phyloP scores from a whole-genome alignment of 1,140 invertebrate species.

The Drosophila erecta region DNA sequence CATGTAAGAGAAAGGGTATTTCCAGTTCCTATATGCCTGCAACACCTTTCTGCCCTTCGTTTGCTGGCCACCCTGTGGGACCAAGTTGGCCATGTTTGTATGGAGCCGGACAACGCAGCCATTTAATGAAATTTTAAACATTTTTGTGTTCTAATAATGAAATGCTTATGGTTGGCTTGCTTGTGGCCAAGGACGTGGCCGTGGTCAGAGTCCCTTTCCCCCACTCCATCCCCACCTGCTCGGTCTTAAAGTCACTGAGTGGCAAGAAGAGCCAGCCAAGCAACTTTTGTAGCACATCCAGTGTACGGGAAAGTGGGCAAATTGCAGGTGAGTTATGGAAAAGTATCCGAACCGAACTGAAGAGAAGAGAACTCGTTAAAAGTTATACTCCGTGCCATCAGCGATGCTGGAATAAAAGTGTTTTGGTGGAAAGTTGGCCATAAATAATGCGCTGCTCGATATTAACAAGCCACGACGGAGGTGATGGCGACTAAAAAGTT shows the following conservation, averaged over 20 bases:
- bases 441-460: conserved; percentile 78
- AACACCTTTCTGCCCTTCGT: background rate
- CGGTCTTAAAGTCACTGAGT: conserved; percentile 33
- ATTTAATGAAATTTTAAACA: conserved; percentile 81
- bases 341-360: conserved; percentile 22
- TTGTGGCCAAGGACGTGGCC: conserved; percentile 17
- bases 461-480: conserved; percentile 64
- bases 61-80: conserved; percentile 14
- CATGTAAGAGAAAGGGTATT: background rate
- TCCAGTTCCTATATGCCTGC: background rate
- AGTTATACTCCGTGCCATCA: conserved; percentile 41
- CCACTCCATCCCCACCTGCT: background rate
- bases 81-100: conserved; percentile 35
- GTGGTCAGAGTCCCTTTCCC: background rate
- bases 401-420: conserved; percentile 48
- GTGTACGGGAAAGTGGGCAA: conserved; percentile 16
- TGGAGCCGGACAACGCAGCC: conserved; percentile 49
- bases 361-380: conserved; percentile 76
- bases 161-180: conserved; percentile 62
- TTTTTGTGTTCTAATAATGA: conserved; percentile 79
- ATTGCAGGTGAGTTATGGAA: conserved; percentile 34
- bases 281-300: conserved; percentile 4
- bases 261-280: background rate
- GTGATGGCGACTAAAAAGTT: conserved; percentile 62
- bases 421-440: conserved; percentile 68